Evolutionary conservation across 2,113 vertebrate species (phyloP).

Genomic region (Austrofundulus limnaeus): DNA sequence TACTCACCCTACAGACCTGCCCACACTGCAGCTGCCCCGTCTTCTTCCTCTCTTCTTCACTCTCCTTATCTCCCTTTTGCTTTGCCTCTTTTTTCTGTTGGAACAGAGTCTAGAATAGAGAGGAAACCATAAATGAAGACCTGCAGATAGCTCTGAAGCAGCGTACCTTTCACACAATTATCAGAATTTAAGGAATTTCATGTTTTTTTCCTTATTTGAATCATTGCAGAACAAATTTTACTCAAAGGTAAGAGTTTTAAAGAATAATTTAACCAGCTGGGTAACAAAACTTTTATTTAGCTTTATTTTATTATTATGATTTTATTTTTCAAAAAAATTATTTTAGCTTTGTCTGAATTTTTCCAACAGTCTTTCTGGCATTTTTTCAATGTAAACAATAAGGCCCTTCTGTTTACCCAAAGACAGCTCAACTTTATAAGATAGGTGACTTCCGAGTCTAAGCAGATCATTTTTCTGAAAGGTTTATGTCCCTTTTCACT

Average conservation of each 20-base stretch:
- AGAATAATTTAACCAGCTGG: constrained; percentile 34
- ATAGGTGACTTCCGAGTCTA: constrained; percentile 33
- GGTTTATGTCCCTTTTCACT: constrained; percentile 66
- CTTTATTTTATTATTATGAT: constrained; percentile 27
- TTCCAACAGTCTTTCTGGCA: constrained; percentile 35
- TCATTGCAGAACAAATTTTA: constrained; percentile 54
- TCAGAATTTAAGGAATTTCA: constrained; percentile 22
- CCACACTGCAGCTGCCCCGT: constrained; percentile 72
- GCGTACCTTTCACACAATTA: constrained; percentile 14
- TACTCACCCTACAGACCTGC: constrained; percentile 81
- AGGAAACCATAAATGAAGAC: constrained; percentile 55
- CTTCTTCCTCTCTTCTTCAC: constrained; percentile 65
- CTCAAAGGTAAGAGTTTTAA: constrained; percentile 45
- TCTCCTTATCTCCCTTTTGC: constrained; percentile 55
- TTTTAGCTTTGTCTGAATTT: constrained; percentile 39
- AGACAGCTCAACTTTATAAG: constrained; percentile 48
- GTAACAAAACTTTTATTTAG: constrained; percentile 24
- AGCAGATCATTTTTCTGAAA: constrained; percentile 46
- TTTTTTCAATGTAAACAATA: constrained; percentile 50
- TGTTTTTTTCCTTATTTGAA: constrained; percentile 35
- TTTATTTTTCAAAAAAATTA: too few species aligned
- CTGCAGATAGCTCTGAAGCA: constrained; percentile 34
- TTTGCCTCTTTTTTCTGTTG: constrained; percentile 48
- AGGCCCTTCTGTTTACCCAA: constrained; percentile 48
- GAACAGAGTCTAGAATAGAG: constrained; percentile 59